phyloP scores from a whole-genome alignment of 2,888 invertebrate species.

The Drosophila greeni region DNA sequence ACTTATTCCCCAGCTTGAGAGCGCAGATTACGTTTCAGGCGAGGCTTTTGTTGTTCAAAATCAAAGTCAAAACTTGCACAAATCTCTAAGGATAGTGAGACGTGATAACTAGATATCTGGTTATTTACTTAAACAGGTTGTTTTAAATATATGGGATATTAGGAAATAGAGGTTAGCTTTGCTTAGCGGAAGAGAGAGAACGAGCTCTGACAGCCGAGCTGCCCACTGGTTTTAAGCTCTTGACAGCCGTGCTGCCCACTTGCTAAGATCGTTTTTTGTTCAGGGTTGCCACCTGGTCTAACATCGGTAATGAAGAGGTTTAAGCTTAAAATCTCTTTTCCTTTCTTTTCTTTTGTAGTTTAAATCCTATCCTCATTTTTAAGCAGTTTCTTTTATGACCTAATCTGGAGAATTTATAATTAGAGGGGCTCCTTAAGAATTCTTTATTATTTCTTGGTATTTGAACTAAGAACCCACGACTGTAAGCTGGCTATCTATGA shows the following conservation, averaged over 20 bases:
- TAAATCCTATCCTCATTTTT: background rate
- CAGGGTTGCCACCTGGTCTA: background rate
- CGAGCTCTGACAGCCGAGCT: background rate
- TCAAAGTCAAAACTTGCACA: background rate
- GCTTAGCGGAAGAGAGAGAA: background rate
- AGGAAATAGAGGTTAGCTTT: background rate
- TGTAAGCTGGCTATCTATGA: slow-evolving; percentile 25
- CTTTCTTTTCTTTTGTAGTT: background rate
- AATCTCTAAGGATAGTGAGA: background rate
- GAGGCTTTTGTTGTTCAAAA: background rate
- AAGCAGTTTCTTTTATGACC: background rate
- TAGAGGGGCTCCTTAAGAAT: background rate
- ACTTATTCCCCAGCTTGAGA: slow-evolving; percentile 14
- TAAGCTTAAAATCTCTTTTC: background rate
- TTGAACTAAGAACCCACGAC: background rate
- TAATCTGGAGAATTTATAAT: background rate
- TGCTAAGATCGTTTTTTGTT: background rate
- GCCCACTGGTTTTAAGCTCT: background rate
- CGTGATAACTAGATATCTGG: no score
- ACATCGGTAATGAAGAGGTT: background rate
- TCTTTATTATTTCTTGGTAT: no score
- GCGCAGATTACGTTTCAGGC: slow-evolving; percentile 1
- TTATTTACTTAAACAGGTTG: no score
- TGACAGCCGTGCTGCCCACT: background rate
- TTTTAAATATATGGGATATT: no score